These are phyloP conservation scores for Chelon auratus DNA, from an alignment of 2,797 vertebrate species.

Conservation along the genomic window DNA sequence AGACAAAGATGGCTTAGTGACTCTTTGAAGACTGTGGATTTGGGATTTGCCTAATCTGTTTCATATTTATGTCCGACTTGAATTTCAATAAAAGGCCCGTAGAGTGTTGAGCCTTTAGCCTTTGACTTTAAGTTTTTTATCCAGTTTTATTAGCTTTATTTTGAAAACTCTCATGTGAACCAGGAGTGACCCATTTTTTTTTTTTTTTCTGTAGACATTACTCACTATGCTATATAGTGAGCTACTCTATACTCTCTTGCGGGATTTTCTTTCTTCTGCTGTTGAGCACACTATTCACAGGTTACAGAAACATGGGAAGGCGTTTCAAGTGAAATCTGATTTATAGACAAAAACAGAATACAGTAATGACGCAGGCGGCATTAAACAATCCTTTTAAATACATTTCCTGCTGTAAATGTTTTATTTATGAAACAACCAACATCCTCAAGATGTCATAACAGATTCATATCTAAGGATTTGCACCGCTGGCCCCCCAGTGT, in stretches of 20 bases:
- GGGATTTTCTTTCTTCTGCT: neutral
- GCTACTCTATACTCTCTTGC: neutral
- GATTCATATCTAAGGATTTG: neutral
- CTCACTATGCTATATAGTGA: neutral
- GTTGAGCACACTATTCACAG: neutral
- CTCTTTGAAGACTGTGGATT: slow-evolving; percentile 29
- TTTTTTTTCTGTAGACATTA: slow-evolving; percentile 4
- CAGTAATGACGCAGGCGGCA: neutral
- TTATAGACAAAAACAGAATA: neutral
- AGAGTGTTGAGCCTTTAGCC: neutral
- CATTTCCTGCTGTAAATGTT: slow-evolving; percentile 2
- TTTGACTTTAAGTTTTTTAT: too few relatives aligned
- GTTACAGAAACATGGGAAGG: slow-evolving; percentile 4
- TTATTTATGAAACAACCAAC: neutral
- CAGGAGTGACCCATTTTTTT: slow-evolving; percentile 13
- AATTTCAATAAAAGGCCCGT: slow-evolving; percentile 10
- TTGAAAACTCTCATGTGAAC: neutral
- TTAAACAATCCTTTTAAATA: neutral
- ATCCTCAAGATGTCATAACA: slow-evolving; percentile 1
- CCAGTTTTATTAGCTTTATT: neutral
- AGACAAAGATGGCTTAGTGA: slow-evolving; percentile 29
- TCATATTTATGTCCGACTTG: slow-evolving; percentile 24
- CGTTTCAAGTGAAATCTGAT: neutral
- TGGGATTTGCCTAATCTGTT: slow-evolving; percentile 46
- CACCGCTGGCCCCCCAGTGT: neutral